These are phyloP conservation scores for Scolanthus callimorphus DNA, from an alignment of 92 coral and sea anemone species.

Conservation along the genomic window DNA sequence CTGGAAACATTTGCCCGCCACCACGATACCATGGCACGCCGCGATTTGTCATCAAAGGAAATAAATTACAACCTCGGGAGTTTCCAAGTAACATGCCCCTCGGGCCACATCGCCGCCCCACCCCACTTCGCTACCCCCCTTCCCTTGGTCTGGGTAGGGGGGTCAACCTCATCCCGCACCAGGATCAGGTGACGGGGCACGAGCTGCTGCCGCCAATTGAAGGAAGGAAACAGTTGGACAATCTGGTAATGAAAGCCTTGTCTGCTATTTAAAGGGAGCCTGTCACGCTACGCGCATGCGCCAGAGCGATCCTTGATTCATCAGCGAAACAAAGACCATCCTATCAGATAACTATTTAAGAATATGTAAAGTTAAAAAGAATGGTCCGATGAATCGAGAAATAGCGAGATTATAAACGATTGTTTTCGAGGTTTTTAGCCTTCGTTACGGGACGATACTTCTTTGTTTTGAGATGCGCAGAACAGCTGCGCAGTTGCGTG, in stretches of 20 bases:
- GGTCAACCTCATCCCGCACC: neutral
- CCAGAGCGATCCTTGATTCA: too few species aligned
- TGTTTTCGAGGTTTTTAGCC: too few species aligned
- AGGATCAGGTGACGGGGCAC: constrained; percentile 1
- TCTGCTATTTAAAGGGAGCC: too few species aligned
- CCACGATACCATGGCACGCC: constrained; percentile 1
- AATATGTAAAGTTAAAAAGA: too few species aligned
- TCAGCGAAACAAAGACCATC: too few species aligned
- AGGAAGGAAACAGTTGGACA: neutral
- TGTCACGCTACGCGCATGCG: too few species aligned
- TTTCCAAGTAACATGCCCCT: neutral
- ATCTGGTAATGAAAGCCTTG: neutral
- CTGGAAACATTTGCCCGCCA: neutral
- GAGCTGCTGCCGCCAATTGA: constrained; percentile 2
- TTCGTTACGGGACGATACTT: too few species aligned
- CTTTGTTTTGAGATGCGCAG: too few species aligned
- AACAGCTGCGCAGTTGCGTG: too few species aligned
- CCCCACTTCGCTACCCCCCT: neutral
- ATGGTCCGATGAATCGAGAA: too few species aligned
- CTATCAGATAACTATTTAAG: too few species aligned
- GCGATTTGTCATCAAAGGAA: neutral
- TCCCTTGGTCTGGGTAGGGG: constrained; percentile 1
- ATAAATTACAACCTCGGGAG: neutral
- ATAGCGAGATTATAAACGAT: too few species aligned
- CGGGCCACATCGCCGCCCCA: neutral